Evolutionary conservation across 2,797 vertebrate species (phyloP).

Genomic region (Liasis olivaceus): DNA sequence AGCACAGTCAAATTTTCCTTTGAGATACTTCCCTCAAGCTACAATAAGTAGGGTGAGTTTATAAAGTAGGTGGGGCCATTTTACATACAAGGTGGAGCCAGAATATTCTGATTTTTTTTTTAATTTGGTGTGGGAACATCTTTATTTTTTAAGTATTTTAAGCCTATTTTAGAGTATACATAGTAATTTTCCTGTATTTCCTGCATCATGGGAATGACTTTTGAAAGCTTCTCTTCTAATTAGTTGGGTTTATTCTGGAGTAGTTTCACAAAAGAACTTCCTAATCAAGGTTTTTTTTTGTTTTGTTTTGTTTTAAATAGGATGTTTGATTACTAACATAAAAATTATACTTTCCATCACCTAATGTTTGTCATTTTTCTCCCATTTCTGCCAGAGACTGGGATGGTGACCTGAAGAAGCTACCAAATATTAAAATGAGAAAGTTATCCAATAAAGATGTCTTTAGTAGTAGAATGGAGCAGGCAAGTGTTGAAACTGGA

Average conservation of each 20-base stretch:
- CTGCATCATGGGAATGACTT: neutral
- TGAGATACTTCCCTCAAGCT: neutral
- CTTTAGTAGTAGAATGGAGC: constrained; percentile 54
- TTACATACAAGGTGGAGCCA: neutral
- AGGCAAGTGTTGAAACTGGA: constrained; percentile 46
- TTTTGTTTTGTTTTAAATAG: neutral
- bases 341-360: neutral
- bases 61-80: neutral
- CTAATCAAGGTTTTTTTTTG: neutral
- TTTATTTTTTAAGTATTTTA: neutral
- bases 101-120: neutral
- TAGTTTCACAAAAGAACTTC: neutral
- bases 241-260: neutral
- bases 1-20: neutral
- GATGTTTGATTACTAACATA: neutral
- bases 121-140: neutral
- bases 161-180: neutral
- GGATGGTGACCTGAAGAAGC: constrained; percentile 91
- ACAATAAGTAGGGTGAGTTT: neutral
- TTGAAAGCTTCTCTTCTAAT: neutral
- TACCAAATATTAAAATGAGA: constrained; percentile 93
- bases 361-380: neutral
- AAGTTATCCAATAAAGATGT: constrained; percentile 80
- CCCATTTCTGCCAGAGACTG: constrained; percentile 80
- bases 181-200: neutral